Evolutionary conservation across 2,113 vertebrate genomes (phyloP).

Genomic region (Malurus alboscapulatus): DNA sequence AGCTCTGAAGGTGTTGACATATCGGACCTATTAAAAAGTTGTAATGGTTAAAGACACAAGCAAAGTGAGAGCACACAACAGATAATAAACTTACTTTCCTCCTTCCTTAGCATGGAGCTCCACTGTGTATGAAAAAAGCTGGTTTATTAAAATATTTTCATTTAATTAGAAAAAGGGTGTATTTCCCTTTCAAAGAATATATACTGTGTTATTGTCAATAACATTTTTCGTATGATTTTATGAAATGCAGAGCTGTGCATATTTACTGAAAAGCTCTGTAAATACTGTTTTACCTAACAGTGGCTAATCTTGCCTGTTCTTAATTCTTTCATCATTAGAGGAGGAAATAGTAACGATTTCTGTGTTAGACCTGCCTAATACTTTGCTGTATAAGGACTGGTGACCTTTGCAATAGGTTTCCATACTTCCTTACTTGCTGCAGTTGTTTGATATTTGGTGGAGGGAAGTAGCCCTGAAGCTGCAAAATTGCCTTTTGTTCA

Average conservation of each 20-base stretch:
- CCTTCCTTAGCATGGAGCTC: background rate
- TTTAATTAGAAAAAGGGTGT: background rate
- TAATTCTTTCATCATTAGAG: background rate
- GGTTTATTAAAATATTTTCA: background rate
- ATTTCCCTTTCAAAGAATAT: background rate
- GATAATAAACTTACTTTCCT: background rate
- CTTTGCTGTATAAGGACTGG: background rate
- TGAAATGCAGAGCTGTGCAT: background rate
- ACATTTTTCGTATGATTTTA: background rate
- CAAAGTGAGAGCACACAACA: background rate
- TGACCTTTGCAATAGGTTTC: background rate
- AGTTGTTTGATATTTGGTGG: background rate
- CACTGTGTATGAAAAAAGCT: background rate
- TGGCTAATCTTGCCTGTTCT: background rate
- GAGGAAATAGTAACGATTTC: background rate
- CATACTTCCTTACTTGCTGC: background rate
- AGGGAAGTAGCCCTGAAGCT: background rate
- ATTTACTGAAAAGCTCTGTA: background rate
- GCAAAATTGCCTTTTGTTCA: background rate
- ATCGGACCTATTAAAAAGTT: background rate
- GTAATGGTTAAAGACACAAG: background rate
- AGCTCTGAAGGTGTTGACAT: background rate
- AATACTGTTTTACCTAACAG: background rate
- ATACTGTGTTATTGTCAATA: background rate
- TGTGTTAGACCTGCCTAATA: background rate